A percentile compares a stretch with the other conserved stretches of the same genome.
These are phyloP conservation scores for Myripristis jacobus DNA, from an alignment of 2,797 vertebrate genomes.

Conservation along the genomic window DNA sequence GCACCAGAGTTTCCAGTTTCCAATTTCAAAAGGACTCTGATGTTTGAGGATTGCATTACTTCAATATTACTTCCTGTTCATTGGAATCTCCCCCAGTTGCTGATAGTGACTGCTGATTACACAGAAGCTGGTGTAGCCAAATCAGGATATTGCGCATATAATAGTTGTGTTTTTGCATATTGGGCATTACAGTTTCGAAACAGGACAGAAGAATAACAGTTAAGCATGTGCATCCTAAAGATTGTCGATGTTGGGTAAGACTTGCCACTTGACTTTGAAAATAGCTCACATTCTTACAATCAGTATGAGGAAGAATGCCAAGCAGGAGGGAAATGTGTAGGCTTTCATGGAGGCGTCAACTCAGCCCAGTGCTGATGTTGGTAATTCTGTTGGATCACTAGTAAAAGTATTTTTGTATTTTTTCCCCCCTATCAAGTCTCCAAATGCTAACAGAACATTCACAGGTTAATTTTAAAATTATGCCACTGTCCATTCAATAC, in stretches of 20 bases:
- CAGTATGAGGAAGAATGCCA: neutral
- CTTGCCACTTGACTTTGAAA: neutral
- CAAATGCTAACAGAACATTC: too few relatives aligned
- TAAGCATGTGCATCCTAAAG: neutral
- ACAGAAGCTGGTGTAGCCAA: neutral
- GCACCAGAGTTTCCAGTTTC: too few relatives aligned
- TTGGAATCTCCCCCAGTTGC: neutral
- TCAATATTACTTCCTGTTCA: neutral
- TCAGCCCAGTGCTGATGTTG: neutral
- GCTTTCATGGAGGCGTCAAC: neutral
- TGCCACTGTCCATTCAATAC: neutral
- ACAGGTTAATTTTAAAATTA: too few relatives aligned
- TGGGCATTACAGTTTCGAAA: slow-evolving; percentile 22
- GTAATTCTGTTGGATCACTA: neutral
- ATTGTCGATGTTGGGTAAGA: too few relatives aligned
- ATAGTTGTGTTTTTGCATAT: slow-evolving; percentile 1
- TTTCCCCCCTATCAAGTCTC: too few relatives aligned
- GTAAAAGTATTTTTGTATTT: too few relatives aligned
- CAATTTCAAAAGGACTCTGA: too few relatives aligned
- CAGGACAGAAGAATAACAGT: neutral
- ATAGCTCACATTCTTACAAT: neutral
- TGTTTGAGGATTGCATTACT: neutral
- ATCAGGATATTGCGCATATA: neutral
- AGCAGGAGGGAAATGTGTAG: neutral
- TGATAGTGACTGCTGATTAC: neutral